Evolutionary conservation across 2,888 invertebrate species (phyloP).

Genomic region (Acrobasis repandana): DNA sequence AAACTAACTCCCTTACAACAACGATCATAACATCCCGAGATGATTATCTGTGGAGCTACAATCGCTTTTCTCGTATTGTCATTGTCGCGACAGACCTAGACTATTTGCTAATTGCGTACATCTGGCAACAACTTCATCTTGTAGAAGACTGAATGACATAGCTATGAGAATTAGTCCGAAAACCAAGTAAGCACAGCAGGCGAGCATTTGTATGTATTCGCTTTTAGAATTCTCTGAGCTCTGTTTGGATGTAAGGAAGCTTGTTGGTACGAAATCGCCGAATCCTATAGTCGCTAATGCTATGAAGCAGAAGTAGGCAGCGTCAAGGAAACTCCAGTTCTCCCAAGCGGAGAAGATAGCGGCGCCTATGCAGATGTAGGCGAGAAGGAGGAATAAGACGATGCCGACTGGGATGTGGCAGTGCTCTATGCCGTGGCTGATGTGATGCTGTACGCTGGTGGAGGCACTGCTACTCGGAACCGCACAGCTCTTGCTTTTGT

Average conservation of each 20-base stretch:
- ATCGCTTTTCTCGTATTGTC: slow-evolving; percentile 79
- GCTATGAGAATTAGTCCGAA: slow-evolving; percentile 91
- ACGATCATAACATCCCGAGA: slow-evolving; percentile 79
- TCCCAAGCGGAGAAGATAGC: slow-evolving; percentile 91
- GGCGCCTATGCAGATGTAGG: slow-evolving; percentile 90
- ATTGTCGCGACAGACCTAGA: slow-evolving; percentile 86
- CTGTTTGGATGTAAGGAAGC: slow-evolving; percentile 73
- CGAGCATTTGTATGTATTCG: slow-evolving; percentile 88
- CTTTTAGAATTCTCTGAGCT: slow-evolving; percentile 68
- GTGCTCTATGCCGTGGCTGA: slow-evolving; percentile 61
- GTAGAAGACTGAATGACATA: slow-evolving; percentile 92
- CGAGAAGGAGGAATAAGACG: slow-evolving; percentile 86
- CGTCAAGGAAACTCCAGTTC: slow-evolving; percentile 91
- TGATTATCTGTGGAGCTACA: slow-evolving; percentile 75
- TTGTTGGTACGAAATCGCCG: slow-evolving; percentile 88
- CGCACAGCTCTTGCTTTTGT: slow-evolving; percentile 63
- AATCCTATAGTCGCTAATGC: slow-evolving; percentile 92
- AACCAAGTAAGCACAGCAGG: slow-evolving; percentile 90
- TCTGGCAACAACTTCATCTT: slow-evolving; percentile 89
- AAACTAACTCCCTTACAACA: slow-evolving; percentile 54
- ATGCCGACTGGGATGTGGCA: slow-evolving; percentile 73
- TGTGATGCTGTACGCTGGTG: slow-evolving; percentile 61
- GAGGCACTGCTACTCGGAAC: slow-evolving; percentile 67
- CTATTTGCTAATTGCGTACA: slow-evolving; percentile 88
- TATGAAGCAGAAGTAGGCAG: slow-evolving; percentile 93